Evolutionary conservation across 2,888 invertebrate genomes (phyloP).

Genomic region (Tineola bisselliella): DNA sequence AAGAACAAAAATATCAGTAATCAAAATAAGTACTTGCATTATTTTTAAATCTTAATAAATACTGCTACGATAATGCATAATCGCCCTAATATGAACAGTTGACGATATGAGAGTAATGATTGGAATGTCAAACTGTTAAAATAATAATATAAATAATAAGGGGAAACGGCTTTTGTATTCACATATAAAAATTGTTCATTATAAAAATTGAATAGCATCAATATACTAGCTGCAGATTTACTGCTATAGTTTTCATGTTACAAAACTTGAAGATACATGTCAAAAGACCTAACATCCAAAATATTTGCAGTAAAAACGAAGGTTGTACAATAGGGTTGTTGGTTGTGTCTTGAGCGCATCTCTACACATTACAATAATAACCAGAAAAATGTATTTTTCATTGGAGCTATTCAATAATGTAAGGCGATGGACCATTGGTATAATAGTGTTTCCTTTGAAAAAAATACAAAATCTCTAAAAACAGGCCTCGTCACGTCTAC

Average conservation of each 20-base stretch:
- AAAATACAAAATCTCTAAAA: no score
- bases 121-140: background rate
- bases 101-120: background rate
- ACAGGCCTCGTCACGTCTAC: no score
- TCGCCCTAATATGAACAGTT: background rate
- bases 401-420: no score
- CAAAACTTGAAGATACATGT: conserved; percentile 40
- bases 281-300: conserved; percentile 57
- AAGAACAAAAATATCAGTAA: no score
- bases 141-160: background rate
- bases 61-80: background rate
- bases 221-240: background rate
- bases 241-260: background rate
- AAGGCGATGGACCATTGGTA: no score
- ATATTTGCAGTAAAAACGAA: conserved; percentile 17
- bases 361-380: background rate
- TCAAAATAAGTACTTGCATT: no score
- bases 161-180: background rate
- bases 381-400: no score
- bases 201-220: conserved; percentile 2
- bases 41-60: background rate
- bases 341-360: background rate
- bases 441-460: no score
- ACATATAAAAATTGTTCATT: background rate
- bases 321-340: background rate